A percentile compares a stretch with the other conserved stretches of the same genome.
phyloP scores from a whole-genome alignment of 1,140 invertebrate genomes.

The Pseudomyrmex pallidus region DNA sequence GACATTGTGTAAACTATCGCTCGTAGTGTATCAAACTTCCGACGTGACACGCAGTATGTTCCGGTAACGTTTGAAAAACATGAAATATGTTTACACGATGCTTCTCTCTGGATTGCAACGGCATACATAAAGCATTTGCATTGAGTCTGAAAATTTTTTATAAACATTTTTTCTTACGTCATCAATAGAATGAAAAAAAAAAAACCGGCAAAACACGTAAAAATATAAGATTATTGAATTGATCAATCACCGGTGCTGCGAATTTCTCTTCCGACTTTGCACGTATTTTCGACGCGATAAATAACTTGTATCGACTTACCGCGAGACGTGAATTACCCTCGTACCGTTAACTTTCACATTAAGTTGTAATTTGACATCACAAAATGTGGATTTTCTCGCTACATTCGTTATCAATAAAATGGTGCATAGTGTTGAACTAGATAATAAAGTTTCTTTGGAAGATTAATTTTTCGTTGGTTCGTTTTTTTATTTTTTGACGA shows the following conservation, averaged over 20 bases:
- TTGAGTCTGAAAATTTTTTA: constrained; percentile 29
- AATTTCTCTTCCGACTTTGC: neutral
- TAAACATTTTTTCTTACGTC: constrained; percentile 14
- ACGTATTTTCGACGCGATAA: neutral
- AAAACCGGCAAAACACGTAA: constrained; percentile 8
- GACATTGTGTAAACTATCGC: neutral
- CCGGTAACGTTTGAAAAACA: constrained; percentile 5
- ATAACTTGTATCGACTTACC: neutral
- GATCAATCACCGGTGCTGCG: neutral
- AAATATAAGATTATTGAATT: neutral
- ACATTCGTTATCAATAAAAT: constrained; percentile 6
- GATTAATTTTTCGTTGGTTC: constrained; percentile 77
- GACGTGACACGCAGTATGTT: neutral
- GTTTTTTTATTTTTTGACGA: constrained; percentile 53
- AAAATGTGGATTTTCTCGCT: constrained; percentile 4
- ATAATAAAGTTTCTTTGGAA: constrained; percentile 67
- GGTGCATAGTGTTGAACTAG: constrained; percentile 3
- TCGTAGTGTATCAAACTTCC: neutral
- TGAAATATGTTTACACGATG: neutral
- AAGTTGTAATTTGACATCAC: constrained; percentile 6
- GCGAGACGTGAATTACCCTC: neutral
- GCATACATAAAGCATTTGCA: neutral
- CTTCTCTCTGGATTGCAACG: constrained; percentile 26
- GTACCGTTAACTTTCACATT: neutral
- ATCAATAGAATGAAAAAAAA: constrained; percentile 31